phyloP scores from a whole-genome alignment of 2,113 vertebrate species.

The Gyps fulvus region DNA sequence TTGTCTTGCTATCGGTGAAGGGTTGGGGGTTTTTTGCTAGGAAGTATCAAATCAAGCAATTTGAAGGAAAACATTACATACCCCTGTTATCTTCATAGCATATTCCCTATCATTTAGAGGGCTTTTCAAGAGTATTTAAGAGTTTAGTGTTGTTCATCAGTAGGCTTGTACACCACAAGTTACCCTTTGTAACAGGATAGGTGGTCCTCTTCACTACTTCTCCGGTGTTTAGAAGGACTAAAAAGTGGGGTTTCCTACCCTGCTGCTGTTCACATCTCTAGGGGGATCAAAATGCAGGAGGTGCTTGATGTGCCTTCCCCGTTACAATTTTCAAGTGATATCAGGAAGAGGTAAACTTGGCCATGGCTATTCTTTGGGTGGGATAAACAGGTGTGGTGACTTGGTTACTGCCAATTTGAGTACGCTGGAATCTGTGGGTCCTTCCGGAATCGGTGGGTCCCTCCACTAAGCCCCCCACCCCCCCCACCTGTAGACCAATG shows the following conservation, averaged over 20 bases:
- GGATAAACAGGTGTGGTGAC: background rate
- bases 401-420: background rate
- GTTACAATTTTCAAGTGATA: background rate
- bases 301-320: background rate
- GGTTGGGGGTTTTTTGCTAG: background rate
- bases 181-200: background rate
- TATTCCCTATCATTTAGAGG: background rate
- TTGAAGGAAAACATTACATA: background rate
- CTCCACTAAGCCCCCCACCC: background rate
- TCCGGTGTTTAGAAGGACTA: background rate
- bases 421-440: background rate
- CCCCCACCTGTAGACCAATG: fast-evolving
- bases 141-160: background rate
- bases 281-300: background rate
- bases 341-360: background rate
- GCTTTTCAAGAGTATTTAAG: background rate
- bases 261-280: background rate
- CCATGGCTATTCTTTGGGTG: background rate
- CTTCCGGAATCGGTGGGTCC: background rate
- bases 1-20: background rate
- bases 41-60: background rate
- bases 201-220: background rate
- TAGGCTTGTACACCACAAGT: background rate
- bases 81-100: background rate
- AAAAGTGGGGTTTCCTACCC: background rate